Percentiles rank a stretch among this genome's conserved stretches.
Evolutionary conservation across 2,113 vertebrate species (phyloP).

Genomic region (Recurvirostra avosetta): DNA sequence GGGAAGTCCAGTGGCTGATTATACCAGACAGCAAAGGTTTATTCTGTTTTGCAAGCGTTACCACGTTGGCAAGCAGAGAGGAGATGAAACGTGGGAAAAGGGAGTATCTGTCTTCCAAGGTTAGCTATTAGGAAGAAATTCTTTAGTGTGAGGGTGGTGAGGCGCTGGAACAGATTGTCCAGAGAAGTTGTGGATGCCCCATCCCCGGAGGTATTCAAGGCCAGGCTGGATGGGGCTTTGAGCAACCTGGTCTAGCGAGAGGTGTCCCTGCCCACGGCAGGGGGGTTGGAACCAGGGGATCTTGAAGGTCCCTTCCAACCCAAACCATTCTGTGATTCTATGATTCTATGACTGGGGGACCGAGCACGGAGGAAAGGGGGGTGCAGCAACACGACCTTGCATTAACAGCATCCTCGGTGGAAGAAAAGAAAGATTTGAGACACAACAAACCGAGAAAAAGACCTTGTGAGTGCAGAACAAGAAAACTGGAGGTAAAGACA

Average conservation of each 20-base stretch:
- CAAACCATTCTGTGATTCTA: background rate
- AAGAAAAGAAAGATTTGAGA: background rate
- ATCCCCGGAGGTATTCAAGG: background rate
- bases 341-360: background rate
- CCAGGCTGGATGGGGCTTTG: background rate
- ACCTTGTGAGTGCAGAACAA: background rate
- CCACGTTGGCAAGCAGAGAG: background rate
- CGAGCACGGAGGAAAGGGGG: background rate
- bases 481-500: rapidly evolving
- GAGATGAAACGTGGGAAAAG: background rate
- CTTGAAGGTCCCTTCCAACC: background rate
- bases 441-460: background rate
- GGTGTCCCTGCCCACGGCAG: background rate
- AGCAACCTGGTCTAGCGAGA: background rate
- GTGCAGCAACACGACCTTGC: background rate
- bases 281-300: background rate
- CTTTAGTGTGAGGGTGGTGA: background rate
- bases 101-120: background rate
- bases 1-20: background rate
- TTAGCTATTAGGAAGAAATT: background rate
- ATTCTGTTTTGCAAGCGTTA: background rate
- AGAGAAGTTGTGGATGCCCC: background rate
- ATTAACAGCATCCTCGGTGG: background rate
- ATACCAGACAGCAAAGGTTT: background rate
- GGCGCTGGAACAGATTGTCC: background rate